Evolutionary conservation across 2,888 invertebrate species (phyloP), one percentile per base, ranked within the genome.

Genomic region (Zygaena filipendulae): DNA sequence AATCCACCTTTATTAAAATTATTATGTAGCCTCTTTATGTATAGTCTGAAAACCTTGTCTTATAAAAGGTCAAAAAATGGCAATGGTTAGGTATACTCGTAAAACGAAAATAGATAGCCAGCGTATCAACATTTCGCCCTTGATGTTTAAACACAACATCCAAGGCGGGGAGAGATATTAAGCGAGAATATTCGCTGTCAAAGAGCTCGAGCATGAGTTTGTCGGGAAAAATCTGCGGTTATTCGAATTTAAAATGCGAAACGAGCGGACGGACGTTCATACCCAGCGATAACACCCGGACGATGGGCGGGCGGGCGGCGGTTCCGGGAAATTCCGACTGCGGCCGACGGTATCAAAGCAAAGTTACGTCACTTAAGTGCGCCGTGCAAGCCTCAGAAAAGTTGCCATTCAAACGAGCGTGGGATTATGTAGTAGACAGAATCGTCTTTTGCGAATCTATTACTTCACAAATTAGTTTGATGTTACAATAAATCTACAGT

Each of bases 231-330:
- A 52, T 55, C 39, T 49, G 52, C 39, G 46, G 49, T 44, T 52
- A 58, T 59, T 59, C 56, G 53, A 60, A 64, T 60, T 63, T 62
- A 46, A 64, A 66, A 62, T 63, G 50, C 43, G 45, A 52, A 47
- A 42, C 52, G 47, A 42, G 47, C 42, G 49, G n/a, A 45, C 49
- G 49, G 50, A 43, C 42, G 52, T 49, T 36, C 43, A 46, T 40
- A 36, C 30, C 36, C 40, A 41, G 47, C 45, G 55, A 55, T 59
- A 58, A 58, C 50, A 52, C 54, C 51, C 52, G 52, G 54, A 49
- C 30, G 29, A 13, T 36, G 27, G 32, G 35, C 30, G 20, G 33
- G 27, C 47, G 39, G 39, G 42, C n/a, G 43, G 33, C 35, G 49
- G 59, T 55, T 49, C 54, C 51, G 57, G 58, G 49, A 54, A 51